Evolutionary conservation across 2,113 vertebrate genomes (phyloP), one percentile per base, ranked within the genome.

Genomic region (Choloepus hoffmanni): DNA sequence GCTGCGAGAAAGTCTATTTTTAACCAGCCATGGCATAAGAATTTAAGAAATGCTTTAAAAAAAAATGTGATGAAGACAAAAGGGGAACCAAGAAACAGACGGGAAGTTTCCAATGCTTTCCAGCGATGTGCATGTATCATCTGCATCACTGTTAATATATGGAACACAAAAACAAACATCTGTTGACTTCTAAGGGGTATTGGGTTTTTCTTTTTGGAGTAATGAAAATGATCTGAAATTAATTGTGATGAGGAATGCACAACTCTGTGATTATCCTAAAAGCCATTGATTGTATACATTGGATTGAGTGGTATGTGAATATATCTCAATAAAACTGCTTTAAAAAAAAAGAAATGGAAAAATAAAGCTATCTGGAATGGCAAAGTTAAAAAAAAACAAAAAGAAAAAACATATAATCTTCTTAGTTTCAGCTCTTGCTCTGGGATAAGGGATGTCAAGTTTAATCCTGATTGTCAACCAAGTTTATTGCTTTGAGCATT

Each of bases 11-110:
- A 30, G 15, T 85, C 86, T 94, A 88, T 94, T 94, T 93, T 89
- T 87, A 85, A 89, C 62, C 43, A 96, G 28, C 45, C 33, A 48
- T 40, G 53, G 84, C 36, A 68, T 50, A 83, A 96, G 88, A 82
- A 94, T 85, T 55, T 76, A 95, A 88, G 81, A 86, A 73, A 45
- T 67, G 40, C 63, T 84, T 74, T 28, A 33, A 74, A 85, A 73
- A 95, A 89, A 21, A 36, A 15, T 8, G 30, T 60, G 92, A 84
- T 40, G 24, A 63, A 95, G 74, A 94, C 67, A 85, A 96, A 91
- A 77, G 11, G 40, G 68, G 62, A 93, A 90, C 60, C 68, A 60
- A 90, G 19, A 40, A 94, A 85, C 76, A 95, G 88, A 92, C 48
- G 74, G 74, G 58, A 87, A 92, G 86, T 85, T 85, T 87, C 79